Conservation (phyloP, 2,888 invertebrate genomes). For the Drosophila falleni region DNA sequence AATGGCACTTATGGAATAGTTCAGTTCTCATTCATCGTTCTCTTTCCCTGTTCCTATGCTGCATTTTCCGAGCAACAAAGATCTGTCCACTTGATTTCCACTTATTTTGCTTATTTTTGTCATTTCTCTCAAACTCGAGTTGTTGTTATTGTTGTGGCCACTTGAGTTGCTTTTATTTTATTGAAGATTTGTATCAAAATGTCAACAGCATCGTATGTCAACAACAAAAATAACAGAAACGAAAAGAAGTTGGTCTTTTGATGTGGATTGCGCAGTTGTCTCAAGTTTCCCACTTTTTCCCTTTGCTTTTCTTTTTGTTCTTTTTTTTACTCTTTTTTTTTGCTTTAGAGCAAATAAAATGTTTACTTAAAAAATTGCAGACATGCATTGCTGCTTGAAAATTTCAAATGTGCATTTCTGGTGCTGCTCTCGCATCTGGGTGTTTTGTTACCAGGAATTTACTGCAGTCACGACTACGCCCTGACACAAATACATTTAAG, state of each 20-base stretch:
- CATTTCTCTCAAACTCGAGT: slow-evolving; percentile 17
- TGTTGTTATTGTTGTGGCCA: slow-evolving; percentile 46
- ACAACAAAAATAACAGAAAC: slow-evolving; percentile 39
- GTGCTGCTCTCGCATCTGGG: slow-evolving; percentile 28
- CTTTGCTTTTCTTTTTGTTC: background rate
- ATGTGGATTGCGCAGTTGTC: slow-evolving; percentile 66
- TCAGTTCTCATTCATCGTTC: slow-evolving; percentile 12
- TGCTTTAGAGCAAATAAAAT: slow-evolving; percentile 66
- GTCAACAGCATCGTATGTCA: slow-evolving; percentile 73
- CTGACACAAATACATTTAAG: slow-evolving; percentile 69
- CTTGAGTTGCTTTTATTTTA: slow-evolving; percentile 74
- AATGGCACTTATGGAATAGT: slow-evolving; percentile 42
- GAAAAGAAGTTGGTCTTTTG: slow-evolving; percentile 58
- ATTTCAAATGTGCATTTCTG: slow-evolving; percentile 53
- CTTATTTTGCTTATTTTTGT: slow-evolving; percentile 34
- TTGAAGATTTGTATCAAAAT: slow-evolving; percentile 80
- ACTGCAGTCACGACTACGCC: slow-evolving; percentile 74
- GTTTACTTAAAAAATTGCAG: slow-evolving; percentile 77
- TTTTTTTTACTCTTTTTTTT: slow-evolving; percentile 1
- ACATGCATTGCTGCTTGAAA: slow-evolving; percentile 60
- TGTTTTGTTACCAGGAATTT: slow-evolving; percentile 66
- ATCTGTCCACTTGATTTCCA: slow-evolving; percentile 26
- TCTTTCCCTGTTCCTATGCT: background rate
- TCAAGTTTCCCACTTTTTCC: slow-evolving; percentile 51
- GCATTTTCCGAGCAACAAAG: slow-evolving; percentile 8